Conservation (phyloP, 2,797 vertebrate genomes). For the Mormyrops boulengeri region DNA sequence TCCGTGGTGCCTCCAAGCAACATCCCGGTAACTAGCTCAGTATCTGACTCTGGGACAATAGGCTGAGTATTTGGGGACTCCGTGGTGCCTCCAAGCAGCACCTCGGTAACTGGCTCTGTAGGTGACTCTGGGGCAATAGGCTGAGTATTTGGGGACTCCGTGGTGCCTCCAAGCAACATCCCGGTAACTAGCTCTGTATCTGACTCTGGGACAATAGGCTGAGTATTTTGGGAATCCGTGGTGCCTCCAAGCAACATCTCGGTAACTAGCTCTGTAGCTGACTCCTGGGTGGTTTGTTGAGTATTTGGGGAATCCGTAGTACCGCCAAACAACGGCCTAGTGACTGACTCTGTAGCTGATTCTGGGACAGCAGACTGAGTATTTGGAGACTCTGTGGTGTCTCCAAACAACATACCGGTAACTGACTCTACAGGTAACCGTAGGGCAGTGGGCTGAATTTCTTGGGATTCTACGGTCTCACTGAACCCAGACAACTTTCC, state of each 20-base stretch:
- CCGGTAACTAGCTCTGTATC: not conserved
- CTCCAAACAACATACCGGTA: not conserved
- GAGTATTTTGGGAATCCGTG: not conserved
- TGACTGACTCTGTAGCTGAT: not conserved
- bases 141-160: no score
- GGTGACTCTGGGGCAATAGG: no score
- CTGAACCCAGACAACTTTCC: not conserved
- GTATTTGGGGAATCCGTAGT: not conserved
- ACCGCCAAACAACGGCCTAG: not conserved
- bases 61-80: not conserved
- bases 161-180: no score
- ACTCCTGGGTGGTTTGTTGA: not conserved
- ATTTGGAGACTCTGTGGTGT: not conserved
- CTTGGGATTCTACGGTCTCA: not conserved
- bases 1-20: not conserved
- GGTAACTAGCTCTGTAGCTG: not conserved
- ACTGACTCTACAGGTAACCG: not conserved
- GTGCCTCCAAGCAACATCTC: not conserved
- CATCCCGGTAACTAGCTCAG: not conserved
- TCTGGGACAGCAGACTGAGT: not conserved
- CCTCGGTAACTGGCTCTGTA: not conserved
- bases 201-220: not conserved
- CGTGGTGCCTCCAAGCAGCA: not conserved
- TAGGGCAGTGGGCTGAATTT: not conserved
- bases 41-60: not conserved